Evolutionary conservation across 2,888 invertebrate species (phyloP), one percentile per base, ranked within the genome.

Genomic region (Xanthia icteritia): DNA sequence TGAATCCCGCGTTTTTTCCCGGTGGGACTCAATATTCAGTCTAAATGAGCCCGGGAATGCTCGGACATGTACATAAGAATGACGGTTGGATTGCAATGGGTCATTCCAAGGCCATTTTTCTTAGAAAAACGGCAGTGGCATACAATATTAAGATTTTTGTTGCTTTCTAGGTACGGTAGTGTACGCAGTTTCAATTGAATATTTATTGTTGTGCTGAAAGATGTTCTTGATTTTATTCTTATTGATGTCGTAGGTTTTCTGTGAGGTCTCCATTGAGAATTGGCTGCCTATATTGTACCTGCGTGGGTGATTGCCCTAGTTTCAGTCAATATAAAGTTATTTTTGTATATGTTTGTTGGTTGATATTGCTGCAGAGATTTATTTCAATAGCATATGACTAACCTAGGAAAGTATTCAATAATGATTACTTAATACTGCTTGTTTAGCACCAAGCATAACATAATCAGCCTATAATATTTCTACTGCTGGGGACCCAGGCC

Each of bases 1-100:
- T 69, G 66, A 36, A 73, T 48, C 67, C 65, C 78, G 81, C 78
- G 81, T 75, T 71, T 83, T 83, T 83, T 73, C 76, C 81, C 88
- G 56, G 45, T 58, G 80, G 77, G 72, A 85, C 86, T 83, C 85
- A 82, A 88, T 83, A 88, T 88, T 88, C 77, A 88, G 71, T 69
- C 42, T 85, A 88, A 88, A 88, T 78, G 87, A 67, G 39, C 17
- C 65, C 67, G 54, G 56, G 73, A 85, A 70, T 85, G 81, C 64
- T 88, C 66, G 73, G 68, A 73, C 81, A 77, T 87, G 87, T 87
- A 87, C 87, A 84, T 84, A 78, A 88, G 71, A 83, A 79, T 83
- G 83, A 86, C 83, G 78, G 81, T 51, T 70, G 31, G 61, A 78
- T 81, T 85, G 86, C 83, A 82, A 75, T 85, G 83, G 83, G 83